phyloP scores from a whole-genome alignment of 2,113 vertebrate genomes.

The Tringa solitaria region DNA sequence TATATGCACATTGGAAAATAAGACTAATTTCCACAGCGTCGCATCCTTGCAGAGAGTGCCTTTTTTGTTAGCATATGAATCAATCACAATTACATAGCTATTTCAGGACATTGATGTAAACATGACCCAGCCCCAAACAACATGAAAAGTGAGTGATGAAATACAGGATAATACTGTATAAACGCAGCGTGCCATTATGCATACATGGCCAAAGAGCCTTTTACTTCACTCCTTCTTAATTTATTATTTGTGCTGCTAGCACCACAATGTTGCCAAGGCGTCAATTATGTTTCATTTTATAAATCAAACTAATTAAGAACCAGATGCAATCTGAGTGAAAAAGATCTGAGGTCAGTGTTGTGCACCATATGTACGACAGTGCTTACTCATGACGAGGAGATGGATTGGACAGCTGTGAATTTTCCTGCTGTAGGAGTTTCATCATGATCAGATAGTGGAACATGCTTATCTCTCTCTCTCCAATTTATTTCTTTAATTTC shows the following conservation, averaged over 20 bases:
- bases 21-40: not conserved
- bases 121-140: not conserved
- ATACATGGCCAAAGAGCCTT: constrained; percentile 36
- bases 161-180: not conserved
- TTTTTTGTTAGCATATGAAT: not conserved
- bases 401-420: constrained; percentile 34
- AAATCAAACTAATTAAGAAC: constrained; percentile 67
- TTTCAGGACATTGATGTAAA: not conserved
- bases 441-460: not conserved
- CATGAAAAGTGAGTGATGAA: not conserved
- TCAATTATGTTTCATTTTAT: constrained; percentile 71
- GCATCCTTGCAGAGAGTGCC: not conserved
- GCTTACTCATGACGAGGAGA: constrained; percentile 15
- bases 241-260: constrained; percentile 66
- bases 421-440: constrained; percentile 16
- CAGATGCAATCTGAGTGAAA: constrained; percentile 52
- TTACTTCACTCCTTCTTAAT: constrained; percentile 56
- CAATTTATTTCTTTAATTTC: not conserved
- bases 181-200: not conserved
- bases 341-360: constrained; percentile 56
- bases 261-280: constrained; percentile 47
- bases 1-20: not conserved
- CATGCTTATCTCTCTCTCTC: not conserved
- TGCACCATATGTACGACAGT: not conserved
- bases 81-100: not conserved